Base-by-base conservation (phyloP, 2,888 invertebrate genomes). In the Orthosia incerta region DNA sequence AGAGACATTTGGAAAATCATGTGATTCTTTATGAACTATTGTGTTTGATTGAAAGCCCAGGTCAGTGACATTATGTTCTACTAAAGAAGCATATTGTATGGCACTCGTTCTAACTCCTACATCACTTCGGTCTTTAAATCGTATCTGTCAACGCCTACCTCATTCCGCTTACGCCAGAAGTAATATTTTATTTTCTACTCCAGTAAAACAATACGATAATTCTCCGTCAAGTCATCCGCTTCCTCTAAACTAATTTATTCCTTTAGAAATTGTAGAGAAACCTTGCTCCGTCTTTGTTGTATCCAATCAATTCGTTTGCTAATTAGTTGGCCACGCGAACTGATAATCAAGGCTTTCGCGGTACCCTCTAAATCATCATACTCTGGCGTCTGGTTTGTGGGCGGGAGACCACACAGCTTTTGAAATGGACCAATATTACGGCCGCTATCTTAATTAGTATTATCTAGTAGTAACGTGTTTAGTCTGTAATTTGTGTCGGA, bases 351-450 rank as follows among this genome's bases (percentile, higher is more conserved):
- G 75, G 76, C 76, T 76, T 82, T 73, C 71, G 76, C 76, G 70
- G 72, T 76, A 70, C 69, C 73, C 80, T 69, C 67, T 86, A 86
- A 84, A 85, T 85, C 85, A 85, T 84, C 73, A 82, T 23, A 20
- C 20, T 65, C 72, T 79, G 85, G 84, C 83, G 69, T 71, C 23
- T 72, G 57, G 65, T 0, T 77, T 62, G 83, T 76, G 80, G 82
- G 82, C 82, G 86, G 80, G 65, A n/a, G 84, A 85, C 86, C 86
- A 86, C 86, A 86, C 86, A 86, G 75, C 57, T 74, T 60, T 71
- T n/a, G 66, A 72, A 83, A 64, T 64, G 61, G 68, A 71, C 60
- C 73, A 74, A 60, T 71, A 57, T 50, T 64, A 59, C 26, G n/a
- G 73, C 74, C 68, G 63, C 64, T 76, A 62, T 68, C 82, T 74